These are phyloP conservation scores for Sebastes jordani DNA, from an alignment of 2,797 vertebrate genomes.

Conservation along the genomic window DNA sequence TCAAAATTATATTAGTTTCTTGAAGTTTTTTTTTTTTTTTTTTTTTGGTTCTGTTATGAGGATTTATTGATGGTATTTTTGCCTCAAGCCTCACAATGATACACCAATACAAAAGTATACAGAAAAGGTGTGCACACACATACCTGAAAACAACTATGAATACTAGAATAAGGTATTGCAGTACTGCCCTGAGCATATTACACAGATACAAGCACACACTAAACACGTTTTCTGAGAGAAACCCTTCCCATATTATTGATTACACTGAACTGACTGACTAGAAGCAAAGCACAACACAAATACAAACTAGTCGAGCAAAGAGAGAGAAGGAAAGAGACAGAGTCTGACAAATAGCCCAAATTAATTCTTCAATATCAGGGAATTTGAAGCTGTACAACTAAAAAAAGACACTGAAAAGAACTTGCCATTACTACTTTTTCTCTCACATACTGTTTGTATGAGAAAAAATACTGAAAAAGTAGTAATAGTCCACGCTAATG, in stretches of 20 bases:
- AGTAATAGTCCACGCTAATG: background rate
- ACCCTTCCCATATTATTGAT: conserved; percentile 19
- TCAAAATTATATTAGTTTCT: background rate
- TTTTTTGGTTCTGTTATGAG: background rate
- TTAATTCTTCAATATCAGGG: background rate
- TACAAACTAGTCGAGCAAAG: conserved; percentile 4
- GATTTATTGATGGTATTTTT: conserved; percentile 23
- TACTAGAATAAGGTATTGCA: background rate
- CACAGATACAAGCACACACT: background rate
- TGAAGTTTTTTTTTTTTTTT: background rate
- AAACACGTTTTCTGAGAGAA: background rate
- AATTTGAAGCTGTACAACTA: background rate
- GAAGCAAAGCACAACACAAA: conserved; percentile 22
- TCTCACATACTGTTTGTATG: too few species aligned
- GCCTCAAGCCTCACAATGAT: background rate
- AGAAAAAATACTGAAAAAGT: background rate
- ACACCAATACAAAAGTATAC: background rate
- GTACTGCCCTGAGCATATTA: background rate
- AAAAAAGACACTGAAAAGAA: background rate
- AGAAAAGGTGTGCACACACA: background rate
- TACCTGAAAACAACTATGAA: background rate
- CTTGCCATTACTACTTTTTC: background rate
- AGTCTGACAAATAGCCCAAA: background rate
- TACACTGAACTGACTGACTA: conserved; percentile 29
- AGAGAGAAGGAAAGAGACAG: background rate